These are phyloP conservation scores for Gorsachius goisagi DNA, from an alignment of 2,113 vertebrate genomes.

Conservation along the genomic window DNA sequence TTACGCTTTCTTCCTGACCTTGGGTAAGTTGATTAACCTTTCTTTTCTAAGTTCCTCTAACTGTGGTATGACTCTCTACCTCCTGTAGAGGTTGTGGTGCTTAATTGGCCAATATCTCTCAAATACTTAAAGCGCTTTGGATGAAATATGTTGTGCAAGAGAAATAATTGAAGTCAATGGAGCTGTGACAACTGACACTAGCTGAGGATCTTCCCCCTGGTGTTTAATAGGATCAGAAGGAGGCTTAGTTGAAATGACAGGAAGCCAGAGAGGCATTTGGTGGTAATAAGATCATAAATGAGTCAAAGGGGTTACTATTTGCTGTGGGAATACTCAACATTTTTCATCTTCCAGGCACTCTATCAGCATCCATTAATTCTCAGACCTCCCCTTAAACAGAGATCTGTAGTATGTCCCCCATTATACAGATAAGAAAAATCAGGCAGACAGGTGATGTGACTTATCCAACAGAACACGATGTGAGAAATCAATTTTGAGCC, in stretches of 20 bases:
- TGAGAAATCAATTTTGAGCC: constrained; percentile 1
- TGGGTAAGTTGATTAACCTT: constrained; percentile 12
- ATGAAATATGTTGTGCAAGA: constrained; percentile 31
- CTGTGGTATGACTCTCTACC: not conserved
- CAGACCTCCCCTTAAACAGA: not conserved
- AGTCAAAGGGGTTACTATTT: constrained; percentile 49
- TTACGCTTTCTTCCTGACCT: not conserved
- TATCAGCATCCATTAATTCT: constrained; percentile 21
- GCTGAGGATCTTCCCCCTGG: not conserved
- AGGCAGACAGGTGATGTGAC: not conserved
- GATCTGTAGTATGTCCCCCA: not conserved
- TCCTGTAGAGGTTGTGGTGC: not conserved
- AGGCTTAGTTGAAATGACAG: constrained; percentile 30
- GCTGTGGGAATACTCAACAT: not conserved
- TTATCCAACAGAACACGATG: not conserved
- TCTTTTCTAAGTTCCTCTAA: not conserved
- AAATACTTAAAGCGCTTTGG: not conserved
- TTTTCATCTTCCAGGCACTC: constrained; percentile 21
- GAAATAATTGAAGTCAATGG: constrained; percentile 56
- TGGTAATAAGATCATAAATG: constrained; percentile 52
- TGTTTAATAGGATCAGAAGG: constrained; percentile 50
- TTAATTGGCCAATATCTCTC: constrained; percentile 30
- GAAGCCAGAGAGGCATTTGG: constrained; percentile 16
- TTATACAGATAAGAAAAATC: constrained; percentile 2
- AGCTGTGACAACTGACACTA: constrained; percentile 39